Base-by-base conservation (phyloP, 2,797 vertebrate species). In the Gadopsis marmoratus region DNA sequence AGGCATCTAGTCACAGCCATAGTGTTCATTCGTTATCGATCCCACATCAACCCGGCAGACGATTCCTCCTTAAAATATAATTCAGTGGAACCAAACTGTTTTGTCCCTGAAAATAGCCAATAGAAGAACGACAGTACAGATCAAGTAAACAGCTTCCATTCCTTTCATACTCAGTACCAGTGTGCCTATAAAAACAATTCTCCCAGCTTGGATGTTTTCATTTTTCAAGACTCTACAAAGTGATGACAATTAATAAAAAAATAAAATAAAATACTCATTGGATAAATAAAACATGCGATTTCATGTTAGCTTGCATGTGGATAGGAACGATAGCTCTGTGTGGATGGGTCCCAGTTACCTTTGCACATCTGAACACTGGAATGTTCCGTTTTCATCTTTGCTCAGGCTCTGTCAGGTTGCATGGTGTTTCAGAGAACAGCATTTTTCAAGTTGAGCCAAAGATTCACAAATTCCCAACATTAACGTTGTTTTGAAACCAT, bases 11-110 rank as follows among this genome's bases (percentile, higher is more conserved):
- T 11, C 0, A 0, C 3, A n/a, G 1, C 3, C 0, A 23, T 51
- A 53, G 67, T 33, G 10, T 58, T 79, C 31, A 39, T 17, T 54
- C 23, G 29, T 67, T 62, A 66, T 64, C 13, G 0, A 23, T 51
- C 2, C 8, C 5, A 19, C 19, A 61, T 67, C 23, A 31, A 33
- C 10, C 7, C 0, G 6, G 7, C 26, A 54, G 43, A 62, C 11
- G 3, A 58, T n/a, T 33, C 48, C 21, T 43, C 7, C 4, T 37
- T 0, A 0, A 45, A 45, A 54, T 58, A 0, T 55, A 7, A 23
- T 41, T 26, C 1, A 47, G 35, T 41, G 23, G 21, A 79, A 71
- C 56, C 1, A 59, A 77, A 41, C 3, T 0, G 1, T 17, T 62
- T 60, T 67, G 33, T 23, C 48, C 9, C 48, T 1, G 0, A 37